Base-by-base conservation (phyloP, 2,113 vertebrate genomes). In the Mixornis gularis region DNA sequence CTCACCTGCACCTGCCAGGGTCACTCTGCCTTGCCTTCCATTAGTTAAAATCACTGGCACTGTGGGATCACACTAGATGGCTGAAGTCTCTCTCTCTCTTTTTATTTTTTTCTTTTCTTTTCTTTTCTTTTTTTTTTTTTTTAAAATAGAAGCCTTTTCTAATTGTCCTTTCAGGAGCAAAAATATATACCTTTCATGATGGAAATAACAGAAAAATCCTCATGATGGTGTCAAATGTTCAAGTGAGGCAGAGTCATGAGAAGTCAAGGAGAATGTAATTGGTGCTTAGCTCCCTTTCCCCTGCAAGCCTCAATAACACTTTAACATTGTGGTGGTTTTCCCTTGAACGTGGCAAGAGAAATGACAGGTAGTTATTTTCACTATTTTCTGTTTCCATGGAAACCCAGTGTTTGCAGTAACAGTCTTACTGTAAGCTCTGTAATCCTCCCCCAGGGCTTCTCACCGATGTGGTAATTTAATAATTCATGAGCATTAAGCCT, bases 311-410 rank as follows among this genome's bases (percentile, higher is more conserved):
- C 92, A 72, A 55, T 89, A 89, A 86, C 52, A 13, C 43, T 76
- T 73, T 78, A 94, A 58, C 52, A 43, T 62, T 87, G 72, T 78
- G 93, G 73, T 91, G 59, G 51, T 68, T 95, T 82, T 92, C 81
- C n/a, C 53, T 93, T 79, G 88, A 89, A 76, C 66, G 56, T 80
- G 62, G 89, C 92, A 69, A 66, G 77, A 69, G 69, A 73, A 85
- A 87, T 93, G 94, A 64, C 92, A 94, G 86, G 92, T 87, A 88
- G 86, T 96, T 84, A 97, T 94, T 96, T 92, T 92, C 90, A 70
- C 91, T 95, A 73, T 94, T 94, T 95, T 93, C 66, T 73, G 89
- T 97, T 97, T 89, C 95, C 78, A 93, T 96, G 90, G 95, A 87
- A 96, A 96, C 80, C 8, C 64, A 76, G 79, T 87, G 85, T 94